Percentiles rank a stretch among this genome's conserved stretches.
These are phyloP conservation scores for Eristalis intricaria DNA, from an alignment of 2,888 invertebrate genomes.

Conservation along the genomic window DNA sequence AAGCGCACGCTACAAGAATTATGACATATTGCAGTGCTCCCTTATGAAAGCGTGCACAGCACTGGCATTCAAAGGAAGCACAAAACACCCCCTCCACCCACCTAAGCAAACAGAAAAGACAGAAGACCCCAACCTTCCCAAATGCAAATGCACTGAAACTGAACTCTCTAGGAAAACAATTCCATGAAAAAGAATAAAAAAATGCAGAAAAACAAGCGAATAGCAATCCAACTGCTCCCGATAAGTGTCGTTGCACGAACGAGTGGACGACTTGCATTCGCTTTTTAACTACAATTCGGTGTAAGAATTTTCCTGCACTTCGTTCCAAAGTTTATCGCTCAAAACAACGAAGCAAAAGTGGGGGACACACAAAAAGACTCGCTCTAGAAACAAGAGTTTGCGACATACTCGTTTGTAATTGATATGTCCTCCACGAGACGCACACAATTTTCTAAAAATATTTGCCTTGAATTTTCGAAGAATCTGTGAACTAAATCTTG, in stretches of 20 bases:
- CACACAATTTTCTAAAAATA: not conserved
- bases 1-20: slow-evolving; percentile 36
- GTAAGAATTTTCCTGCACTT: not conserved
- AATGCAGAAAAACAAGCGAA: not conserved
- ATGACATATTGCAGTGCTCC: slow-evolving; percentile 36
- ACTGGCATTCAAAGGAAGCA: not conserved
- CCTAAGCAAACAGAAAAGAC: not conserved
- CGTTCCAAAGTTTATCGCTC: not conserved
- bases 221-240: slow-evolving; percentile 11
- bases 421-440: not conserved
- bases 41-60: not conserved
- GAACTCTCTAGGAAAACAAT: not conserved
- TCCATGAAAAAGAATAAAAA: not conserved
- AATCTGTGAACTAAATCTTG: slow-evolving; percentile 23
- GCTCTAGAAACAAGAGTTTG: not conserved
- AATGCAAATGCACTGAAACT: slow-evolving; percentile 2
- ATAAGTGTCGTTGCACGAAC: slow-evolving; percentile 30
- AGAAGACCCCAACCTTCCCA: not conserved
- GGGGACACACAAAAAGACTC: not conserved
- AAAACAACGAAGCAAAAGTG: not conserved
- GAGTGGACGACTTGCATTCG: slow-evolving; percentile 42
- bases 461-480: not conserved
- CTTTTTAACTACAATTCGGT: slow-evolving; percentile 5
- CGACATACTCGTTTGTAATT: not conserved
- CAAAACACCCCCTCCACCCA: not conserved